A percentile compares a stretch with the other conserved stretches of the same genome.
Conservation (phyloP, 2,888 invertebrate species). For the Heliconius sara region DNA sequence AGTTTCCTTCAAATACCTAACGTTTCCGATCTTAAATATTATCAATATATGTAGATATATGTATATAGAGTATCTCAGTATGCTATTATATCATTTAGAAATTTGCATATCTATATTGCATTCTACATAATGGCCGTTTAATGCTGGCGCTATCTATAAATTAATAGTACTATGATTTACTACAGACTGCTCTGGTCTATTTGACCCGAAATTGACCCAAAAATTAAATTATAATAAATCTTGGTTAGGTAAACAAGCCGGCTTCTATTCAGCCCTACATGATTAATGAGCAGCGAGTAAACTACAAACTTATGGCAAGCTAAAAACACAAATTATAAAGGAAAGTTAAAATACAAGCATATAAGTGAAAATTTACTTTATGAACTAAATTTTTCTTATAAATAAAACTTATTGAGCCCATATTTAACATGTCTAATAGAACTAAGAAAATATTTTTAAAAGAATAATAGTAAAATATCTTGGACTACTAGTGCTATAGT, state of each 20-base stretch:
- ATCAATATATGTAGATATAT: too few species aligned
- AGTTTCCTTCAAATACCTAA: too few species aligned
- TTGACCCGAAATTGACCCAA: background rate
- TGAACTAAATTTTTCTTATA: background rate
- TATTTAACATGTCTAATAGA: too few species aligned
- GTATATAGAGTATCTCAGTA: too few species aligned
- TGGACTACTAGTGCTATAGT: too few species aligned
- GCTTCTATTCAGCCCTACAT: background rate
- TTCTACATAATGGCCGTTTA: background rate
- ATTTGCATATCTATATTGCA: background rate
- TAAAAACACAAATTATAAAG: background rate
- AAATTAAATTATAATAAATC: constrained; percentile 19
- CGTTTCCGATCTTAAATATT: too few species aligned
- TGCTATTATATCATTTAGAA: background rate
- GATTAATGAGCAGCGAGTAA: background rate
- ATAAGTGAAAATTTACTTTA: background rate
- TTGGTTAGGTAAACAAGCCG: constrained; percentile 6
- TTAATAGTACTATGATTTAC: constrained; percentile 1
- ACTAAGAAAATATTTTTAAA: too few species aligned
- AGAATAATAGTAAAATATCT: too few species aligned
- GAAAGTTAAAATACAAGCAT: background rate
- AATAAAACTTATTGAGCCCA: too few species aligned
- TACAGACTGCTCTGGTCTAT: background rate
- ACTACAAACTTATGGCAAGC: background rate
- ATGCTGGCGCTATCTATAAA: background rate